Evolutionary conservation across 2,113 vertebrate species (phyloP), one percentile per base, ranked within the genome.

Genomic region (Brachionichthys hirsutus): DNA sequence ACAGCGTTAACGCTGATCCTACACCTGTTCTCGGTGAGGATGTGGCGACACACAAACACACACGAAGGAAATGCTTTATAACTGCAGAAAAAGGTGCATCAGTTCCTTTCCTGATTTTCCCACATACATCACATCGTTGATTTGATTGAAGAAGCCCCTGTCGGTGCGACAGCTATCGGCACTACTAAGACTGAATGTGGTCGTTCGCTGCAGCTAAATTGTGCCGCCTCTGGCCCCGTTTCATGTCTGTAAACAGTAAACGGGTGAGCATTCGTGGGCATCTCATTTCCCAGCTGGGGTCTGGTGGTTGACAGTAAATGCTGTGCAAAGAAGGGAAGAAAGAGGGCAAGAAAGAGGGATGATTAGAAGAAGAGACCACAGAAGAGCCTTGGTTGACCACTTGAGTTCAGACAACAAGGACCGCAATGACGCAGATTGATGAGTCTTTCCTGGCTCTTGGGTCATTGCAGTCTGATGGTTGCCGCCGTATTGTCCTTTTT

Each of bases 201-300:
- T 9, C 40, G 35, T 14, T 41, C 9, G 43, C 20, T 64, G 36
- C 62, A 59, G 45, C 30, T 46, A 1, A 59, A 30, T 46, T 30
- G 9, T 22, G 55, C 38, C 18, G 34, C 24, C 35, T 55, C 22
- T 2, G 22, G 3, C 16, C 18, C 16, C 0, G n/a, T 18, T n/a
- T 46, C 6, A 46, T 17, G 15, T 12, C 44, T 46, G 44, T 9
- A 46, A 46, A 8, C 16, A 15, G 35, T 5, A 10, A 16, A 14
- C 40, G 68, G 42, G 59, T 70, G 62, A 70, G 73, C 63, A 53
- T 67, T 57, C n/a, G 42, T 7, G 45, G 9, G 2, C 43, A n/a
- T 68, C 44, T 62, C 35, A 70, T 78, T 84, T 75, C 61, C 65
- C 45, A n/a, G 53, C 3, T 67, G 64, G 44, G 43, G 42, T 55